Evolutionary conservation across 2,797 vertebrate species (phyloP), one percentile per base, ranked within the genome.

Genomic region (Oceanodroma leucorhoa): DNA sequence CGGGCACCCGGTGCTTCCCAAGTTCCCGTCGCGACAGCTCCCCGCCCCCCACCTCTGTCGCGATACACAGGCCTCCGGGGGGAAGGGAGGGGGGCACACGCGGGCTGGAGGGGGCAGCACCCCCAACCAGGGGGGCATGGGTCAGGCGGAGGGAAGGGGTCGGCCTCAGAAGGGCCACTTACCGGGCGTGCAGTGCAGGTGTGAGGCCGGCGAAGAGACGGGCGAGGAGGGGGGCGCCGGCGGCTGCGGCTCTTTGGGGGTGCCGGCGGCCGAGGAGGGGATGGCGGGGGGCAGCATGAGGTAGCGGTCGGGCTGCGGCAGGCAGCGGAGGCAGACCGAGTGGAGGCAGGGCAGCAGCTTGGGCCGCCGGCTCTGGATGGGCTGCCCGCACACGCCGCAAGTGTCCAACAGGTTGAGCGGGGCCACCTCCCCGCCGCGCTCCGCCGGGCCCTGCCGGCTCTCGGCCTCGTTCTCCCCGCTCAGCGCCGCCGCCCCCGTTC

Each of bases 321-420:
- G 98, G 94, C 99, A 99, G 91, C 98, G 98, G 97, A 98, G 98
- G 97, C 99, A 99, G 97, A 99, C 98, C 18, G 99, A 99, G 98
- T 99, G 99, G 21, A 99, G 98, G 89, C 99, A 99, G 13, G 99
- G 99, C 90, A 99, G 98, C 77, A 99, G 98, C 93, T 99, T 99
- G 95, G 99, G 99, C 96, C 98, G 99, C 79, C 99, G 98, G 97
- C 98, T 99, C 98, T 99, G 99, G 94, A 99, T 99, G 94, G 98
- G 99, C 97, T 99, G 96, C 92, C 98, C 98, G 94, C 99, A 99
- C 88, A 99, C 98, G 32, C 99, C 99, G 95, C 99, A 99, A 83
- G 99, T 99, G 97, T 99, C 99, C 99, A 99, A 99, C 94, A 99
- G 98, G 94, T 99, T 99, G 96, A 99, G 98, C 18, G 97, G 97